phyloP scores from a whole-genome alignment of 2,113 vertebrate species.

The Istiophorus platypterus region DNA sequence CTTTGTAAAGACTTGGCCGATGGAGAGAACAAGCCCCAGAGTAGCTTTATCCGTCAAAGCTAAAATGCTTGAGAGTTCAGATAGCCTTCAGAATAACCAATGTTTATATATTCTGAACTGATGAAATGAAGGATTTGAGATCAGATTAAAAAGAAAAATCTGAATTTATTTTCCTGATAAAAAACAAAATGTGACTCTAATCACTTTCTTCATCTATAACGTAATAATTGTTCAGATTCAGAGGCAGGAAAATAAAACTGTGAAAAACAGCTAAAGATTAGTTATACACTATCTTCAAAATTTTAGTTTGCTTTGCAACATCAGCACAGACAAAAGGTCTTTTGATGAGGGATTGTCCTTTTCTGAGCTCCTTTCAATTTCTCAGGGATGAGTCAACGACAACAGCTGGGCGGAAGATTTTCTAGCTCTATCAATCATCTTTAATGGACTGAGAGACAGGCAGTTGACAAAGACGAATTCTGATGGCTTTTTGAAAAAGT shows the following conservation, averaged over 20 bases:
- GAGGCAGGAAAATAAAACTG: not conserved
- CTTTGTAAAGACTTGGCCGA: constrained; percentile 29
- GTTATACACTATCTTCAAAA: constrained; percentile 49
- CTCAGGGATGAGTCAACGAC: constrained; percentile 74
- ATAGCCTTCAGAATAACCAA: constrained; percentile 25
- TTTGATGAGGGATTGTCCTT: constrained; percentile 70
- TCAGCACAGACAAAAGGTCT: constrained; percentile 71
- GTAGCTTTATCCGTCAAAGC: constrained; percentile 40
- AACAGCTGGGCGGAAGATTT: constrained; percentile 83
- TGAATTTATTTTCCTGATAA: constrained; percentile 23
- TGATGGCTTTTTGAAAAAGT: constrained; percentile 81
- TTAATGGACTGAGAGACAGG: constrained; percentile 85
- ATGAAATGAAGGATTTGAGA: constrained; percentile 17
- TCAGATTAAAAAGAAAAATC: constrained; percentile 18
- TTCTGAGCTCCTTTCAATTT: constrained; percentile 75
- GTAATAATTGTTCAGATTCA: constrained; percentile 45
- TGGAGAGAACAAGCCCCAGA: constrained; percentile 11
- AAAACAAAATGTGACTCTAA: constrained; percentile 40
- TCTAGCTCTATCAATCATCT: constrained; percentile 83
- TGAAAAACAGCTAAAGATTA: constrained; percentile 6
- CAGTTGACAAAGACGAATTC: constrained; percentile 83
- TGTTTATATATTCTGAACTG: constrained; percentile 32
- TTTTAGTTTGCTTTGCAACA: constrained; percentile 55
- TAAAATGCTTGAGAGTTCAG: constrained; percentile 15
- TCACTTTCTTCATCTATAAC: constrained; percentile 50